phyloP scores from a whole-genome alignment of 2,888 invertebrate species.

The Hoplodrina blanda region DNA sequence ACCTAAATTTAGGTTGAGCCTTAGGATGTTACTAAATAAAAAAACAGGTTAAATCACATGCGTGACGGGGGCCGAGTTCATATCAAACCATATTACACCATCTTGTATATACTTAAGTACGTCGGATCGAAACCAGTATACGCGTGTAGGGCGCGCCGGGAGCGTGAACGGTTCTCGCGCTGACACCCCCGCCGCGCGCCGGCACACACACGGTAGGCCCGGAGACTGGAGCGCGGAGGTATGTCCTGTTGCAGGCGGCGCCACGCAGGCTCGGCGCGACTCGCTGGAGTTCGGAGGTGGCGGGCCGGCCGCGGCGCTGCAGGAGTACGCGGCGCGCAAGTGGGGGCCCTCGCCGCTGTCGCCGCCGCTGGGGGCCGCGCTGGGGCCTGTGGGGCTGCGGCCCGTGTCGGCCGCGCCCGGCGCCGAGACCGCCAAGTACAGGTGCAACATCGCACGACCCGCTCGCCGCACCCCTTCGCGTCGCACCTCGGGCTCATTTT shows the following conservation, averaged over 20 bases:
- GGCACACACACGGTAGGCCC: conserved; percentile 55
- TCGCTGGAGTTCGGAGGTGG: conserved; percentile 90
- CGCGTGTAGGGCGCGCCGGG: conserved; percentile 63
- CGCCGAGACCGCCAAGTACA: conserved; percentile 95
- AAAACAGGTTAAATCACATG: not conserved
- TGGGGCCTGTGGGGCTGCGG: conserved; percentile 92
- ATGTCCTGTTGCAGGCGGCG: conserved; percentile 84
- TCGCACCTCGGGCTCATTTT: conserved; percentile 2
- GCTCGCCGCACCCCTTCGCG: conserved; percentile 16
- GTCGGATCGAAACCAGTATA: conserved; percentile 22
- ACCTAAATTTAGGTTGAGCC: too few species aligned
- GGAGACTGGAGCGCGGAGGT: conserved; percentile 77
- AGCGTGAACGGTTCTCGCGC: conserved; percentile 52
- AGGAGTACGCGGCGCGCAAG: conserved; percentile 90
- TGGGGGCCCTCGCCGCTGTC: conserved; percentile 92
- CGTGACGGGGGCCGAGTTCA: conserved; percentile 13
- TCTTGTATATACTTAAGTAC: conserved; percentile 34
- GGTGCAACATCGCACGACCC: conserved; percentile 79
- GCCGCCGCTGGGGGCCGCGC: conserved; percentile 93
- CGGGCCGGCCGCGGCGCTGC: conserved; percentile 83
- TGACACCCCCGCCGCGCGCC: conserved; percentile 23
- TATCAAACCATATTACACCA: conserved; percentile 9
- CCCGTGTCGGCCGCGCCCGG: conserved; percentile 94
- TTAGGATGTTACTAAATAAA: conserved; percentile 3
- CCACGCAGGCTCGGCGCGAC: conserved; percentile 87